Conservation (phyloP, 2,797 vertebrate species). For the Petrocephalus sullivani region DNA sequence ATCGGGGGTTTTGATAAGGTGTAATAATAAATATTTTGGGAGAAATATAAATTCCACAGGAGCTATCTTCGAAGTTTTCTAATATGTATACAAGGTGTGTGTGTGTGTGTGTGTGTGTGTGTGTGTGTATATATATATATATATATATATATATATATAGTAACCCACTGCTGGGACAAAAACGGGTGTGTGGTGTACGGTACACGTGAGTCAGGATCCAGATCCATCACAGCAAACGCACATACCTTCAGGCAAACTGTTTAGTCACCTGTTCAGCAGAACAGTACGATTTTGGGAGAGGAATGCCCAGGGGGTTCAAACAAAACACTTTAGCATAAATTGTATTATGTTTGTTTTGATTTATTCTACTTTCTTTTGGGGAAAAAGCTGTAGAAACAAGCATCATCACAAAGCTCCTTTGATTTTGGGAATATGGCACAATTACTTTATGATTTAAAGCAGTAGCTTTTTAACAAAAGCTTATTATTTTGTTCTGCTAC, state of each 20-base stretch:
- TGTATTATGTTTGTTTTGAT: not conserved
- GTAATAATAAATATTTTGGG: conserved; percentile 1
- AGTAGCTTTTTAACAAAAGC: not conserved
- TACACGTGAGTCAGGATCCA: not conserved
- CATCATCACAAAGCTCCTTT: not conserved
- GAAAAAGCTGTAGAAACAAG: not conserved
- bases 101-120: not conserved
- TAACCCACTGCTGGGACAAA: not conserved
- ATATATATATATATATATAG: not conserved
- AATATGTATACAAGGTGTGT: not conserved
- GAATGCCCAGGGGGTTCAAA: no score
- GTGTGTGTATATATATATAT: no score
- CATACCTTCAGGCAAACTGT: not conserved
- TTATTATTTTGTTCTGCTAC: not conserved
- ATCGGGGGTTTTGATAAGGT: not conserved
- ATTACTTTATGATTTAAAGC: not conserved
- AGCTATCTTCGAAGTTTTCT: not conserved
- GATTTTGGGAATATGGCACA: not conserved
- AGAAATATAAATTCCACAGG: not conserved
- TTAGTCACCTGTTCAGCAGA: not conserved
- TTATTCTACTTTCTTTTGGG: not conserved
- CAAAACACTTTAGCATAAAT: not conserved
- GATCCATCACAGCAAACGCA: not conserved
- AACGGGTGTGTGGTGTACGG: not conserved
- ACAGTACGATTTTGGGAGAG: not conserved